Evolutionary conservation across 2,888 invertebrate species (phyloP).

Genomic region (Endotricha flammealis): DNA sequence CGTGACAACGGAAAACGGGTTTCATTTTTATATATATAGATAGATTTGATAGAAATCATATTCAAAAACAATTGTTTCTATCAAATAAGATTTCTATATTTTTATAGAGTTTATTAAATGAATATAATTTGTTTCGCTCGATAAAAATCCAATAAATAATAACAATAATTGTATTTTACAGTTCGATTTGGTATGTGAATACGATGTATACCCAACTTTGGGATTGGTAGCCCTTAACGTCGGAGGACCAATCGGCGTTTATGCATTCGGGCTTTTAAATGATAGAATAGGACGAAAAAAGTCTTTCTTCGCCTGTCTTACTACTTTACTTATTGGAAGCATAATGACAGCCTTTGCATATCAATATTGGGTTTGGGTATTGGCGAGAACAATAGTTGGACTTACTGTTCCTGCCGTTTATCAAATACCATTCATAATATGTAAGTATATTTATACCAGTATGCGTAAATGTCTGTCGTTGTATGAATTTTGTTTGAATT

Average conservation of each 20-base stretch:
- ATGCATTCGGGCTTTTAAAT: conserved; percentile 90
- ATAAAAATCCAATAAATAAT: no score
- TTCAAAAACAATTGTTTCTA: no score
- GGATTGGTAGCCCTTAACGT: conserved; percentile 91
- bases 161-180: conserved; percentile 61
- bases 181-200: conserved; percentile 94
- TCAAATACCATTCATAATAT: conserved; percentile 96
- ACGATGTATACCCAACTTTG: conserved; percentile 91
- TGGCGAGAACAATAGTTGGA: conserved; percentile 90
- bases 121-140: no score
- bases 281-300: conserved; percentile 91
- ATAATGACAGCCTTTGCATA: conserved; percentile 87
- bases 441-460: conserved; percentile 81
- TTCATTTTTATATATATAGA: no score
- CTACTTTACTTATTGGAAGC: conserved; percentile 88
- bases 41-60: no score
- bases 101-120: no score
- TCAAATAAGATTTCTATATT: no score
- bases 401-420: conserved; percentile 94
- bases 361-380: conserved; percentile 90
- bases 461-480: no score
- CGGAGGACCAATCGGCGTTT: conserved; percentile 94
- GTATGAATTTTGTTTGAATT: no score
- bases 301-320: conserved; percentile 91
- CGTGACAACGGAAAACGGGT: no score